Base-by-base conservation (phyloP, 2,113 vertebrate species). In the Dascyllus trimaculatus region DNA sequence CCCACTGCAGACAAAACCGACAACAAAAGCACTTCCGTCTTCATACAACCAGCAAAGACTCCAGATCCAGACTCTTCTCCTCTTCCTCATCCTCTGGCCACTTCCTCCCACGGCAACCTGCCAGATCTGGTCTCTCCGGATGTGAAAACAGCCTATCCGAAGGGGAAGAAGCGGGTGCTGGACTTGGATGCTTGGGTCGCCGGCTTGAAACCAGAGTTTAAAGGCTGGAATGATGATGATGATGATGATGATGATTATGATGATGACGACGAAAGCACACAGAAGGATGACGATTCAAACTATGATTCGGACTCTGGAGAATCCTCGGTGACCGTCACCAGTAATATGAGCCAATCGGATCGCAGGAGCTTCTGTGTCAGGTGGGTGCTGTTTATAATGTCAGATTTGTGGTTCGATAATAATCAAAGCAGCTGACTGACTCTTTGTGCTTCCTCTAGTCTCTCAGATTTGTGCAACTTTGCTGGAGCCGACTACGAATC, bases 231-330 rank as follows among this genome's bases (percentile, higher is more conserved):
- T 5, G 73, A 88, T 5, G 70, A 83, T 2, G 77, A 88, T 0
- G 86, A 53, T 2, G 48, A 78, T 17, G 35, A 66, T 38, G 74
- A 80, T 0, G 85, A 90, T 4, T 35, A 66, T 38, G 79, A 80
- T 0, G 85, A 90, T 4, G 92, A 92, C 3, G 89, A 93, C 22
- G 90, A 90, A n/a, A 87, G 86, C 22, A 94, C 92, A 4, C 90
- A 94, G 72, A 91, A 76, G 65, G 93, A 90, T 49, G 89, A 92
- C 0, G 90, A 93, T 78, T 93, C 93, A 24, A 90, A 88, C 89
- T 93, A 93, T 26, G 93, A 95, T 60, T 94, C 94, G 2, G 94
- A 95, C 51, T 95, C 94, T 5, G 94, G 90, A 15, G 93, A 93
- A 63, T 96, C 95, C 0, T 95, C 93, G 0, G 80, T 94, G 59